These are phyloP conservation scores for Oreotrochilus melanogaster DNA, from an alignment of 2,113 vertebrate genomes.

Conservation along the genomic window DNA sequence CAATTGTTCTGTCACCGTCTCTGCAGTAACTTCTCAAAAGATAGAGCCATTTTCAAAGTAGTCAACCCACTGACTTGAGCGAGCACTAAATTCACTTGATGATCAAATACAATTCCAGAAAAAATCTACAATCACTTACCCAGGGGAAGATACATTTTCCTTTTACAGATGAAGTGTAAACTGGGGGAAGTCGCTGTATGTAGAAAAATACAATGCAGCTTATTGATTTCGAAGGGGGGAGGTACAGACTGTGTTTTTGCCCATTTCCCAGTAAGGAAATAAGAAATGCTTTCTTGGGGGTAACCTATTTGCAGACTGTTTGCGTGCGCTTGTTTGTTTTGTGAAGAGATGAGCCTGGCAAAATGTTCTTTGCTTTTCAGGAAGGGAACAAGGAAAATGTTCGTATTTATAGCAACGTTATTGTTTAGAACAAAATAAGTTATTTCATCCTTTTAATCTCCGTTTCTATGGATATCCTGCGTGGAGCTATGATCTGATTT, in stretches of 20 bases:
- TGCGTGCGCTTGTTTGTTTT: background rate
- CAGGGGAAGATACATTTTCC: background rate
- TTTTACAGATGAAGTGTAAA: background rate
- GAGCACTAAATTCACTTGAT: background rate
- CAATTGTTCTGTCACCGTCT: background rate
- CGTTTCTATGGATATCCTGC: slow-evolving; percentile 33
- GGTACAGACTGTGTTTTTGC: background rate
- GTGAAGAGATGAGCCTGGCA: background rate
- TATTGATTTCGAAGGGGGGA: background rate
- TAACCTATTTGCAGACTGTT: background rate
- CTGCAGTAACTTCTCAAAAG: background rate
- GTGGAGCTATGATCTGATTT: background rate
- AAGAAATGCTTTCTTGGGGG: background rate
- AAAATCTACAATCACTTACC: background rate
- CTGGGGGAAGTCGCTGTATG: background rate
- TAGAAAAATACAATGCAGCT: background rate
- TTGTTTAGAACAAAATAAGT: slow-evolving; percentile 52
- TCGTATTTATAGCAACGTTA: slow-evolving; percentile 19
- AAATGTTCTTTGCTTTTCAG: background rate
- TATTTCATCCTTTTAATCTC: slow-evolving; percentile 14
- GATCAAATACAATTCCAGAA: background rate
- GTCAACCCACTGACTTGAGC: background rate
- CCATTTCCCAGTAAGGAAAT: background rate
- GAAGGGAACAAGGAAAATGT: background rate
- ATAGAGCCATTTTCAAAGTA: background rate